Evolutionary conservation across 2,797 vertebrate species (phyloP), one percentile per base, ranked within the genome.

Genomic region (Nannoperca australis): DNA sequence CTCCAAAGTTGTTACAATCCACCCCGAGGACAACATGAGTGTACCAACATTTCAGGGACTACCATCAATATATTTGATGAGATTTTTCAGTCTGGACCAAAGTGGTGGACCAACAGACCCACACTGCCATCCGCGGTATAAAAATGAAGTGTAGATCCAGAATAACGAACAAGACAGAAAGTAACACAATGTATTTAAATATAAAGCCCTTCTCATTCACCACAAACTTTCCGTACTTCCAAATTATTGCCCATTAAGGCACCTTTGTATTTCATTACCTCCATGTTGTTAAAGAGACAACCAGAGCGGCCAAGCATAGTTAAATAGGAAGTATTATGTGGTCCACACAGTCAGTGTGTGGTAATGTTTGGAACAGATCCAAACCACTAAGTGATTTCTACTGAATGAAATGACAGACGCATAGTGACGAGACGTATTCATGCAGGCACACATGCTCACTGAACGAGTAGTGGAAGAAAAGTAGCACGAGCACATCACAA

Each of bases 361-460:
- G 47, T 76, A 65, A 65, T 60, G 54, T 54, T 40, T 76, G 78
- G 61, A 49, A 30, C 40, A n/a, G 13, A 36, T 47, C 55, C 67
- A 66, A 56, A 69, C 70, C 42, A 42, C 34, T 30, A 65, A 60
- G 54, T 61, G 54, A 40, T 66, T 64, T 70, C 38, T 40, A 24
- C 53, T 24, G 12, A 34, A 22, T 18, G 15, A 11, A 20, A 27
- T 51, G 44, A 7, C 27, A 61, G 17, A 38, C 7, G 7, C 22
- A n/a, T 55, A 49, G 8, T 17, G 18, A 70, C 30, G 36, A 54
- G 38, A 59, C 20, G 30, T 49, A 30, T 53, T 47, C n/a, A 68
- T 20, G 1, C 4, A 34, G 32, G 45, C 15, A 2, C 30, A 49
- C 22, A 20, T 64, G 34, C n/a, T 24, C 20, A 42, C 44, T 59